Percentiles rank a stretch among this genome's conserved stretches.
These are phyloP conservation scores for Melanerpes formicivorus DNA, from an alignment of 2,113 vertebrate species.

Conservation along the genomic window DNA sequence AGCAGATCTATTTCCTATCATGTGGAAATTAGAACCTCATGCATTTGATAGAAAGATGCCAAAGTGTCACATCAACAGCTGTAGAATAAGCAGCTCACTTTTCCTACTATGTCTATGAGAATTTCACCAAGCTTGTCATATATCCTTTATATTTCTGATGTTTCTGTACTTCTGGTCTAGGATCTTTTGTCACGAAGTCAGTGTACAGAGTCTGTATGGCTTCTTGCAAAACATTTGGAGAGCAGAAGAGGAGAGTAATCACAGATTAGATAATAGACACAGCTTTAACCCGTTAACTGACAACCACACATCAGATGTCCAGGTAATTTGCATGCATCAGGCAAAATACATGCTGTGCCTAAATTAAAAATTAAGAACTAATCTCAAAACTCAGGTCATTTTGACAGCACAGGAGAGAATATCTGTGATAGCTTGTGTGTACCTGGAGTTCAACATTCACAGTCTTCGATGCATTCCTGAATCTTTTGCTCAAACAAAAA, in stretches of 20 bases:
- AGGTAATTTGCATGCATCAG: not conserved
- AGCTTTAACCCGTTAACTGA: not conserved
- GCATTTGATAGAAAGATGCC: no score
- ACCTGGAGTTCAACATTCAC: not conserved
- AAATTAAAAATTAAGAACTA: not conserved
- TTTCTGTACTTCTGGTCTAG: not conserved
- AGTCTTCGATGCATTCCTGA: not conserved
- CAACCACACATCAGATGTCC: not conserved
- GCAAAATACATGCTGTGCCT: not conserved
- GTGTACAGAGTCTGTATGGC: not conserved
- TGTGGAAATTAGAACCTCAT: not conserved
- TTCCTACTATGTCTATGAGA: no score
- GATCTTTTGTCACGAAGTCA: not conserved
- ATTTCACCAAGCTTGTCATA: no score
- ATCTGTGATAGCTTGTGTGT: not conserved
- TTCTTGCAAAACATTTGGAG: not conserved
- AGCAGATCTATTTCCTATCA: not conserved
- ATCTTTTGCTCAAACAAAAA: not conserved
- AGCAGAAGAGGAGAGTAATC: not conserved
- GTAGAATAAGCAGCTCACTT: no score
- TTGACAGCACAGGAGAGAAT: not conserved
- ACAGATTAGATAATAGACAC: not conserved
- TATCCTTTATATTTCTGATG: not conserved
- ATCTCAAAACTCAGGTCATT: not conserved
- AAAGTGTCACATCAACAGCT: no score